Conservation (phyloP, 2,888 invertebrate species). For the Bellardia pandia region DNA sequence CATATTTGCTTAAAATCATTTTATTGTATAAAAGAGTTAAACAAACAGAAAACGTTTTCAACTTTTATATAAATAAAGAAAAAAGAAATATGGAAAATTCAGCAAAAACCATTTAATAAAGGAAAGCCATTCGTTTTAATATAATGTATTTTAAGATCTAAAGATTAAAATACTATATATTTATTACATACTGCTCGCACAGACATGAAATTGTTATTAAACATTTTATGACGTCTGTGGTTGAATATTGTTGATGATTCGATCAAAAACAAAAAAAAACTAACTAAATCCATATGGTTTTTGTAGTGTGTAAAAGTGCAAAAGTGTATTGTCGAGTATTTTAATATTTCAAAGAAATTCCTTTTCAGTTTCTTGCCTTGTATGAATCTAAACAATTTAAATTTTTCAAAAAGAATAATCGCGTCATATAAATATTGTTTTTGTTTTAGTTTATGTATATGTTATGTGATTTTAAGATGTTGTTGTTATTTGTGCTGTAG, state of each 20-base stretch:
- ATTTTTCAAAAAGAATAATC: slow-evolving; percentile 55
- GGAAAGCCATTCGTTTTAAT: neutral
- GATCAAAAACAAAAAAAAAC: slow-evolving; percentile 6
- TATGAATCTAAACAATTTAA: slow-evolving; percentile 53
- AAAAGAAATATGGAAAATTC: too few relatives aligned
- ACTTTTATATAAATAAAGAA: too few relatives aligned
- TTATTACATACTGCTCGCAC: neutral
- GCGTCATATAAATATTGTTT: slow-evolving; percentile 63
- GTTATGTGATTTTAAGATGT: neutral
- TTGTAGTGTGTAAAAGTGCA: slow-evolving; percentile 51
- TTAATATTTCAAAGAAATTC: slow-evolving; percentile 55
- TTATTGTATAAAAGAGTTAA: too few relatives aligned
- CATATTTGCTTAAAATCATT: too few relatives aligned
- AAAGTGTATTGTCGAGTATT: slow-evolving; percentile 22
- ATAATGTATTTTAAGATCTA: slow-evolving; percentile 5
- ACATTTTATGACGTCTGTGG: slow-evolving; percentile 46
- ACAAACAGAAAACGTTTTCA: too few relatives aligned
- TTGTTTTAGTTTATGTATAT: slow-evolving; percentile 28
- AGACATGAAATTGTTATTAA: slow-evolving; percentile 20
- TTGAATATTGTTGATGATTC: slow-evolving; percentile 8
- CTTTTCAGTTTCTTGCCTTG: slow-evolving; percentile 32
- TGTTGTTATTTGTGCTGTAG: slow-evolving; percentile 29
- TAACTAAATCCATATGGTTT: slow-evolving; percentile 45
- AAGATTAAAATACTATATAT: neutral
- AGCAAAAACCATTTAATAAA: too few relatives aligned